These are phyloP conservation scores for Elephantulus edwardii DNA, from an alignment of 2,113 vertebrate species.

Conservation along the genomic window DNA sequence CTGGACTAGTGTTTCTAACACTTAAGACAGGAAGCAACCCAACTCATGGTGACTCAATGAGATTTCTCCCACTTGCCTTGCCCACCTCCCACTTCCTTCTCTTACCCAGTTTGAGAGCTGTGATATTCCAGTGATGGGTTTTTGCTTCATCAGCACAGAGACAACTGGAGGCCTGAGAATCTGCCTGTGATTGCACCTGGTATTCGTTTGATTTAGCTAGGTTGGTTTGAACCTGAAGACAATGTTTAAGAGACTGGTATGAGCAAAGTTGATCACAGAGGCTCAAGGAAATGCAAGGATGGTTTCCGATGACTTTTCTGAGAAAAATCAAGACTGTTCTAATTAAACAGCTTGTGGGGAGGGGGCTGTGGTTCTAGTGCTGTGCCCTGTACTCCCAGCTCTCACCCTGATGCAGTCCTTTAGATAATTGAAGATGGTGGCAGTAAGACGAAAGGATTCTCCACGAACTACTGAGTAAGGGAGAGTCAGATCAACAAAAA, in stretches of 20 bases:
- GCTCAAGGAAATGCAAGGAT: not conserved
- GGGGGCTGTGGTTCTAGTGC: not conserved
- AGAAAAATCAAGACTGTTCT: not conserved
- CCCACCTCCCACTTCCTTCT: not conserved
- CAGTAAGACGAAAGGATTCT: constrained; percentile 89
- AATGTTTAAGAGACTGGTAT: not conserved
- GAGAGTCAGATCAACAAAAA: constrained; percentile 88
- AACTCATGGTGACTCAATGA: not conserved
- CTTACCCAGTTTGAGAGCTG: constrained; percentile 85
- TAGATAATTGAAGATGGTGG: constrained; percentile 88
- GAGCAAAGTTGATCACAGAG: not conserved
- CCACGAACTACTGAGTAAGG: constrained; percentile 90
- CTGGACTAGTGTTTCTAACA: not conserved
- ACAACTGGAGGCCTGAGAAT: constrained; percentile 83
- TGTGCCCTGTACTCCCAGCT: not conserved
- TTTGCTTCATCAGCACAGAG: constrained; percentile 85
- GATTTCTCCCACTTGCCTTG: not conserved
- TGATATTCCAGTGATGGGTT: constrained; percentile 87
- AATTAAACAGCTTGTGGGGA: not conserved
- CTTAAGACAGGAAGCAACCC: not conserved
- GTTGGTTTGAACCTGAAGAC: constrained; percentile 48
- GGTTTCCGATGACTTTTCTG: constrained; percentile 39
- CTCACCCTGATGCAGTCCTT: constrained; percentile 79
- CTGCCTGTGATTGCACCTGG: constrained; percentile 60
- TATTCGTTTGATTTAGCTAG: constrained; percentile 46